A percentile compares a stretch with the other conserved stretches of the same genome.
phyloP scores from a whole-genome alignment of 2,888 invertebrate genomes.

The Agrenia bidenticulata region DNA sequence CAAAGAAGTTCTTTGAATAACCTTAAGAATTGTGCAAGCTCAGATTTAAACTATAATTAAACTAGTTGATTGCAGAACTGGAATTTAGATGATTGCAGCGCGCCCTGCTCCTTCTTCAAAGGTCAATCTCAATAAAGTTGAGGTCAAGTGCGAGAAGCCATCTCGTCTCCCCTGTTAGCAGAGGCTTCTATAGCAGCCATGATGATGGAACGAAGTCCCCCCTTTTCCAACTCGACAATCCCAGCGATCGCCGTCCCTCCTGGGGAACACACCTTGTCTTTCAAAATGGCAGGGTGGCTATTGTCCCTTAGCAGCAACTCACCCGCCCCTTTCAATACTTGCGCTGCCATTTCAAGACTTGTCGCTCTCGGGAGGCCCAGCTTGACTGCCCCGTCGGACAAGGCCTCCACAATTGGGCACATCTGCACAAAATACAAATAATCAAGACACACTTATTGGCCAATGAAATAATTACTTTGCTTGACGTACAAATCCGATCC shows the following conservation, averaged over 20 bases:
- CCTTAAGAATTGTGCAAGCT: too few species aligned
- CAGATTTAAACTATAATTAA: too few species aligned
- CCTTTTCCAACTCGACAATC: constrained; percentile 76
- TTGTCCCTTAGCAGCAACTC: constrained; percentile 77
- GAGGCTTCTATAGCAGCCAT: constrained; percentile 80
- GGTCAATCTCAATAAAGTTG: too few species aligned
- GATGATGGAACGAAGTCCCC: constrained; percentile 71
- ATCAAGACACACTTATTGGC: too few species aligned
- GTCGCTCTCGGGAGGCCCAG: constrained; percentile 82
- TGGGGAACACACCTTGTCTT: constrained; percentile 77
- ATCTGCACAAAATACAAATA: constrained; percentile 62
- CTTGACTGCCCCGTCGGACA: constrained; percentile 91
- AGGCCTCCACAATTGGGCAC: constrained; percentile 83
- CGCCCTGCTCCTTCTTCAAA: too few species aligned
- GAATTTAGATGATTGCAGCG: too few species aligned
- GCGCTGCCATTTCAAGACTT: constrained; percentile 81
- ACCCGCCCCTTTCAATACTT: constrained; percentile 76
- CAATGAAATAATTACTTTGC: too few species aligned
- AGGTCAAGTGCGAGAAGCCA: too few species aligned
- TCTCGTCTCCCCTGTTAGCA: constrained; percentile 57
- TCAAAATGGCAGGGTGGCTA: constrained; percentile 74
- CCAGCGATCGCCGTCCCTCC: constrained; percentile 89
- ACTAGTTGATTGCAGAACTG: too few species aligned
- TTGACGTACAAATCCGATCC: constrained; percentile 89
- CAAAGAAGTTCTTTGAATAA: too few species aligned